Conservation (phyloP, 1,140 invertebrate species). For the Rhynchophorus ferrugineus region DNA sequence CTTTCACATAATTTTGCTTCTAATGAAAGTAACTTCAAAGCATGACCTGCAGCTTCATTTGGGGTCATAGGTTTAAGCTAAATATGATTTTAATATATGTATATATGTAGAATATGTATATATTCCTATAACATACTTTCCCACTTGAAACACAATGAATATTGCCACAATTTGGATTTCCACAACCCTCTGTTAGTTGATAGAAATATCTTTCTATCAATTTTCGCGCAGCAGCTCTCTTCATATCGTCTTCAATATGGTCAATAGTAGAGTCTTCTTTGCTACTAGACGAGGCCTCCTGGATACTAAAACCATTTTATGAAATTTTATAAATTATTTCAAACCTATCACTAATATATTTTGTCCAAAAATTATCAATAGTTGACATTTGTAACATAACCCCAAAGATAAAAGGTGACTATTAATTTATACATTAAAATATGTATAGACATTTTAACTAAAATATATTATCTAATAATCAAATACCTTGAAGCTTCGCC, state of each 20-base stretch:
- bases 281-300: conserved; percentile 39
- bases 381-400: not conserved
- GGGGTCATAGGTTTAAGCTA: conserved; percentile 66
- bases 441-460: not conserved
- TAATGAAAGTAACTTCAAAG: conserved; percentile 76
- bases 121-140: conserved; percentile 48
- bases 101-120: not conserved
- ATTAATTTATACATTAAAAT: too few relatives aligned
- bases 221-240: conserved; percentile 78
- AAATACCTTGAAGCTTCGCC: conserved; percentile 41
- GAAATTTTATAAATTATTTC: conserved; percentile 18
- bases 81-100: not conserved
- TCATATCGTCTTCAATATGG: conserved; percentile 60
- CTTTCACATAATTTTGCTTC: conserved; percentile 76
- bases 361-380: not conserved
- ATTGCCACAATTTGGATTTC: conserved; percentile 76
- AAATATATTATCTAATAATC: not conserved
- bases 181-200: conserved; percentile 85
- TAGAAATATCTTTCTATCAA: conserved; percentile 89
- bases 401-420: not conserved
- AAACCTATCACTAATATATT: not conserved
- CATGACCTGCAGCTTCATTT: conserved; percentile 82
- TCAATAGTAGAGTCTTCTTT: conserved; percentile 21
- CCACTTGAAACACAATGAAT: conserved; percentile 82
- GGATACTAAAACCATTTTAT: conserved; percentile 24